Evolutionary conservation across 2,797 vertebrate species (phyloP).

Genomic region (Sternarchorhynchus goeldii): DNA sequence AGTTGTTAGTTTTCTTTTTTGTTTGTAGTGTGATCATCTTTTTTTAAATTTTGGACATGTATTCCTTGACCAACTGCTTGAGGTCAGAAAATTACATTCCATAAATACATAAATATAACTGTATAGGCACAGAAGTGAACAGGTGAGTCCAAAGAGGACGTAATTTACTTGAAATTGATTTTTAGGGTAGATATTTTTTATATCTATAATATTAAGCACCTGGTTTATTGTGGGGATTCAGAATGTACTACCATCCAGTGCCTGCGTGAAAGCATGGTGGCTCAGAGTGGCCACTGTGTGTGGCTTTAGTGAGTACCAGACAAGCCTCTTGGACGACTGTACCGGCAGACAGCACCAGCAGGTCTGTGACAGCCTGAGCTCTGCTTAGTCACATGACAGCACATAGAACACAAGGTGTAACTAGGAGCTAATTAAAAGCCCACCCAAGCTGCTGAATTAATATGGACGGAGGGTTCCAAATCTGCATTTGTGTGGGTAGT

Average conservation of each 20-base stretch:
- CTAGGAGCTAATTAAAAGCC: conserved; percentile 46
- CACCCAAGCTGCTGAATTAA: conserved; percentile 37
- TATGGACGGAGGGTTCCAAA: conserved; percentile 9
- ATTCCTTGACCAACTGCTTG: too few relatives aligned
- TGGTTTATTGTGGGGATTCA: conserved; percentile 8
- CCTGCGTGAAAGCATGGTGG: conserved; percentile 7
- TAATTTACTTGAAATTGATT: too few relatives aligned
- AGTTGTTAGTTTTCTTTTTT: too few relatives aligned
- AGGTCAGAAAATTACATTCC: too few relatives aligned
- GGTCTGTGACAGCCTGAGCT: conserved; percentile 48
- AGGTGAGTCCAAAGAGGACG: too few relatives aligned
- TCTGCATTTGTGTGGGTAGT: conserved; percentile 19
- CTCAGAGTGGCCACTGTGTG: conserved; percentile 22
- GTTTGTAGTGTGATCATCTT: too few relatives aligned
- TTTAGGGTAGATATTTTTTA: too few relatives aligned
- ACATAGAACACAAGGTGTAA: conserved; percentile 32
- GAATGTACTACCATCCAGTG: conserved; percentile 5
- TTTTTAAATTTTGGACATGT: too few relatives aligned
- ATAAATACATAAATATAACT: too few relatives aligned
- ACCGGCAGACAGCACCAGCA: conserved; percentile 44
- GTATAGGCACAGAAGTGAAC: too few relatives aligned
- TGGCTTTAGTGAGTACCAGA: conserved; percentile 35
- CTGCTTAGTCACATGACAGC: conserved; percentile 27
- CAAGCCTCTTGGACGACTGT: conserved; percentile 8
- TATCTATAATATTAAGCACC: too few relatives aligned